phyloP scores from a whole-genome alignment of 2,888 invertebrate genomes.

The Synanthedon andrenaeformis region DNA sequence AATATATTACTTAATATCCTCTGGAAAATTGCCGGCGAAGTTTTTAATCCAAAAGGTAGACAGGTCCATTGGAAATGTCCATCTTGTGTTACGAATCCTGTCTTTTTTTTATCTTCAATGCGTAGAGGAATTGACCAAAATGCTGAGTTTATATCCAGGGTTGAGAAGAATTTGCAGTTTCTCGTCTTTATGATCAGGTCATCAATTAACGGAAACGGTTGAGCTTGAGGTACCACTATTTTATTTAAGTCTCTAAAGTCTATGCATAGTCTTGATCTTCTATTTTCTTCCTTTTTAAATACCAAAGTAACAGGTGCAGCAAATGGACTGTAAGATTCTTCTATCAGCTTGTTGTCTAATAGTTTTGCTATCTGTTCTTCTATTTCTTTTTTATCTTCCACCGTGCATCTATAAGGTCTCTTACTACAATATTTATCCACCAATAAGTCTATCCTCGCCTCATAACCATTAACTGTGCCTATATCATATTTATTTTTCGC shows the following conservation, averaged over 20 bases:
- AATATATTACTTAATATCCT: conserved; percentile 4
- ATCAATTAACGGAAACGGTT: conserved; percentile 13
- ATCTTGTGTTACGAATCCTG: conserved; percentile 19
- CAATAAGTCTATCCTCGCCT: no score
- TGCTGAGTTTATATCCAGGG: conserved; percentile 28
- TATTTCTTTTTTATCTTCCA: no score
- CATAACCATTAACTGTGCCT: no score
- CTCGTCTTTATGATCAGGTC: conserved; percentile 23
- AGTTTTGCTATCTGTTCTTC: no score
- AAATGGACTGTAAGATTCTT: conserved; percentile 14
- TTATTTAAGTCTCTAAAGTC: conserved; percentile 12
- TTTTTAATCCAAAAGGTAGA: conserved; percentile 13
- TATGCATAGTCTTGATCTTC: conserved; percentile 1
- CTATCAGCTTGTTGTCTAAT: conserved; percentile 6
- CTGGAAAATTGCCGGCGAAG: conserved; percentile 18
- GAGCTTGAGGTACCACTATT: conserved; percentile 16
- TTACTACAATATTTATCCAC: no score
- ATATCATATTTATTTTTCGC: no score
- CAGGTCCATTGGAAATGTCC: conserved; percentile 7
- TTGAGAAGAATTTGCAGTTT: conserved; percentile 25
- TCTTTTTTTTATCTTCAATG: conserved; percentile 25
- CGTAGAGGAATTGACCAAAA: conserved; percentile 34
- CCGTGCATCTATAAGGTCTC: no score
- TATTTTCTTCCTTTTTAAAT: conserved; percentile 10
- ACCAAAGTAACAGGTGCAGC: conserved; percentile 16